phyloP scores from a whole-genome alignment of 2,113 vertebrate genomes.

The Sinosuthora webbiana region DNA sequence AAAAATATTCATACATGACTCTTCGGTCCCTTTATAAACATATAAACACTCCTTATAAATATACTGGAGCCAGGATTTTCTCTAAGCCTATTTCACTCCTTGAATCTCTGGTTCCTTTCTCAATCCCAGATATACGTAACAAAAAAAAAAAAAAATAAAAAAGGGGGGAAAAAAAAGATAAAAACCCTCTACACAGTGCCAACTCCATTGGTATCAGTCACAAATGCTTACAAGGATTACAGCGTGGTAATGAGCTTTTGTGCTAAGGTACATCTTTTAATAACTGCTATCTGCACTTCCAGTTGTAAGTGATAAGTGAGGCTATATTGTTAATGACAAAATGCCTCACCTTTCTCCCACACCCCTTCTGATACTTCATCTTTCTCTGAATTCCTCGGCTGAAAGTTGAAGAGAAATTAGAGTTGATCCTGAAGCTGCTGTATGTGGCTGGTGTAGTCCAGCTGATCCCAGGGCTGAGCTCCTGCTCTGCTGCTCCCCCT shows the following conservation, averaged over 20 bases:
- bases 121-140: background rate
- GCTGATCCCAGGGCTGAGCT: background rate
- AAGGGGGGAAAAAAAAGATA: too few relatives aligned
- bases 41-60: background rate
- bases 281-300: constrained; percentile 45
- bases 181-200: background rate
- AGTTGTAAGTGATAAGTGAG: constrained; percentile 52
- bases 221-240: constrained; percentile 61
- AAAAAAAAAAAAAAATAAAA: background rate
- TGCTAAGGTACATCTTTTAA: constrained; percentile 59
- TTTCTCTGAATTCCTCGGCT: background rate
- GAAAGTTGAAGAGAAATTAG: background rate
- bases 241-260: background rate
- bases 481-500: background rate
- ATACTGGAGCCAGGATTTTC: background rate
- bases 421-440: background rate
- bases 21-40: background rate
- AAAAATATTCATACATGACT: background rate
- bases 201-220: constrained; percentile 16
- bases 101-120: background rate
- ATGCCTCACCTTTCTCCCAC: constrained; percentile 31
- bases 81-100: background rate
- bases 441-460: background rate
- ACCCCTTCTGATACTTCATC: background rate
- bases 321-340: constrained; percentile 38